These are phyloP conservation scores for Sphaeridia pumilis DNA, from an alignment of 2,888 invertebrate species.

Conservation along the genomic window DNA sequence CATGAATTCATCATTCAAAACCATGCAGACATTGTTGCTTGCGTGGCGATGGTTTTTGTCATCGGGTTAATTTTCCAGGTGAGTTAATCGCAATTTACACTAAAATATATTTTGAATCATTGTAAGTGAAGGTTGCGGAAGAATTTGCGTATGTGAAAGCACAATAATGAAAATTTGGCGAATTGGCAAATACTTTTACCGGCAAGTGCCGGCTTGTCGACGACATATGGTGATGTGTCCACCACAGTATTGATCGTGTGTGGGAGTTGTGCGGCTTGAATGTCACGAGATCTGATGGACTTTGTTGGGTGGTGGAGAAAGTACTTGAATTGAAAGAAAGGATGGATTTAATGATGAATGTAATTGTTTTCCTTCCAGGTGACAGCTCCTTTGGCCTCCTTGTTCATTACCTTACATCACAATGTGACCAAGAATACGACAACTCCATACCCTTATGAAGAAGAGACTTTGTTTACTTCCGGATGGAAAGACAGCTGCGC, in stretches of 20 bases:
- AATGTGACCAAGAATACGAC: slow-evolving; percentile 52
- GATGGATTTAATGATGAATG: not conserved
- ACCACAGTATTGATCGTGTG: too few species aligned
- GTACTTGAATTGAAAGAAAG: not conserved
- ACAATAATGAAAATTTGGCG: too few species aligned
- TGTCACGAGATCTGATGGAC: too few species aligned
- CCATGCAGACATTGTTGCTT: slow-evolving; percentile 98
- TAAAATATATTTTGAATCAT: slow-evolving; percentile 27
- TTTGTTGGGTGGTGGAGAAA: too few species aligned
- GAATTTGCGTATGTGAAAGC: too few species aligned
- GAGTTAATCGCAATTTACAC: too few species aligned
- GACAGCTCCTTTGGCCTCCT: slow-evolving; percentile 77
- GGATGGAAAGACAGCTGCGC: slow-evolving; percentile 86
- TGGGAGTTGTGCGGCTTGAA: too few species aligned
- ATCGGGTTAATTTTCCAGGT: slow-evolving; percentile 96
- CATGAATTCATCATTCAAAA: slow-evolving; percentile 99
- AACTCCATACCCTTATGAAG: slow-evolving; percentile 12
- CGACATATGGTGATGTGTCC: too few species aligned
- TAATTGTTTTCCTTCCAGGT: slow-evolving; percentile 47
- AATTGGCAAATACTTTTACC: too few species aligned
- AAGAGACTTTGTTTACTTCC: slow-evolving; percentile 59
- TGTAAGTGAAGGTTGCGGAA: too few species aligned
- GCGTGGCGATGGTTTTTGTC: slow-evolving; percentile 95
- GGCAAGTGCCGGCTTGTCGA: too few species aligned
- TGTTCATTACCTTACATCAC: slow-evolving; percentile 93